Base-by-base conservation (phyloP, 2,113 vertebrate genomes). In the Gymnogyps californianus region DNA sequence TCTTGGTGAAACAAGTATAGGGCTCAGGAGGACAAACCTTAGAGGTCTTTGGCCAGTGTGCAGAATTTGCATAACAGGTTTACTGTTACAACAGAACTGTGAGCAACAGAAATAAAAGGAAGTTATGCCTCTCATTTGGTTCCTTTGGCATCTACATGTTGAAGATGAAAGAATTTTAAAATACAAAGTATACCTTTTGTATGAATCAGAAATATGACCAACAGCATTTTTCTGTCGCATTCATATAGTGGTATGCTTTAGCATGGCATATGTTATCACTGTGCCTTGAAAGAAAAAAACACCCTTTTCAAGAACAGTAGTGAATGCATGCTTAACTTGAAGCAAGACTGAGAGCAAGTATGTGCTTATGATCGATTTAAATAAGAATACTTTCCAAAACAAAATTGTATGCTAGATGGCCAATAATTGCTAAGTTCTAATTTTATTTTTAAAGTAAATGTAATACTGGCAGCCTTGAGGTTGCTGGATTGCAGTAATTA, bases 381-480 rank as follows among this genome's bases (percentile, higher is more conserved):
- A 85, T 51, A 91, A 89, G 47, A 85, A 86, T 91, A 71, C 46
- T 91, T 94, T 90, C 66, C n/a, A 51, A 58, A 96, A 59, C 51
- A 93, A 79, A 90, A 90, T 96, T 83, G 58, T n/a, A 46, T 65
- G 40, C 58, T 93, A 72, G 28, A 29, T 94, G 54, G 40, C 65
- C 62, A 79, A 52, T 47, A 75, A 70, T 74, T 80, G 58, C 29
- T 1, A 83, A 94, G 26, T 44, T 86, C 24, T 88, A 77, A 90
- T 96, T 94, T 82, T 85, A 51, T 91, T 88, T 93, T 91, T 91
- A 66, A 91, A 91, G 16, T 79, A 55, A 89, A 88, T 57, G 40
- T 83, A 89, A 85, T 67, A 55, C 42, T 84, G 57, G 62, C 89
- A 86, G 58, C 67, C 54, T 87, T 74, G 75, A 85, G 16, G 61